Conservation (phyloP, 2,113 vertebrate genomes). For the Pipa parva region DNA sequence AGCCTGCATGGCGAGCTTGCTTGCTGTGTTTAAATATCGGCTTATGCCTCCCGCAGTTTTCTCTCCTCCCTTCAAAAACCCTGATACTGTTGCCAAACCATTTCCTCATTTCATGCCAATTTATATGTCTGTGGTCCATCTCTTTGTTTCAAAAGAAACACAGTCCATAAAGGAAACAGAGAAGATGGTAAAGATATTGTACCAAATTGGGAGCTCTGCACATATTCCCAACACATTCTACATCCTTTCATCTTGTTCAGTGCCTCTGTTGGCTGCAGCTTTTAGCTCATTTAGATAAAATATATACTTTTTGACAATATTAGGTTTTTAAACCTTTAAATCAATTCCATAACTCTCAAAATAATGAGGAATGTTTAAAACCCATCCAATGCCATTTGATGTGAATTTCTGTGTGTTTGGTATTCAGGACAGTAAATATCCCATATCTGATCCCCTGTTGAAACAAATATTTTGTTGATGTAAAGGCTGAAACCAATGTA, state of each 20-base stretch:
- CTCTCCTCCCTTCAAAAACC: conserved; percentile 25
- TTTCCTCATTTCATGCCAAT: conserved; percentile 50
- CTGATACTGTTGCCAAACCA: conserved; percentile 29
- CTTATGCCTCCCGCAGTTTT: background rate
- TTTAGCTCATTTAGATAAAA: background rate
- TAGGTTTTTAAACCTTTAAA: too few relatives aligned
- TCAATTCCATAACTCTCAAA: too few relatives aligned
- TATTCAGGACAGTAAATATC: too few relatives aligned
- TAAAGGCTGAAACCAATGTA: too few relatives aligned
- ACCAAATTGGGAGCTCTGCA: conserved; percentile 55
- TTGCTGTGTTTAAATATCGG: conserved; percentile 32
- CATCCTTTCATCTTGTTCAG: background rate
- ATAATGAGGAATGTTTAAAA: too few relatives aligned
- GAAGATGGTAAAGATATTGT: conserved; percentile 58
- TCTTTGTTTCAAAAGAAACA: conserved; percentile 54
- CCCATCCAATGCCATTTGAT: too few relatives aligned
- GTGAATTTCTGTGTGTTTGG: too few relatives aligned
- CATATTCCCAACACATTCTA: background rate
- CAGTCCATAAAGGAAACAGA: conserved; percentile 53
- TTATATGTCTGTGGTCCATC: conserved; percentile 49
- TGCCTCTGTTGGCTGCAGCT: background rate
- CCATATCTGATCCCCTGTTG: too few relatives aligned
- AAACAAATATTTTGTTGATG: too few relatives aligned
- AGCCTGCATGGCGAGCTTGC: conserved; percentile 47
- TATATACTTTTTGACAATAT: too few relatives aligned